Base-by-base conservation (phyloP, 2,888 invertebrate species). In the Malthinus flaveolus region DNA sequence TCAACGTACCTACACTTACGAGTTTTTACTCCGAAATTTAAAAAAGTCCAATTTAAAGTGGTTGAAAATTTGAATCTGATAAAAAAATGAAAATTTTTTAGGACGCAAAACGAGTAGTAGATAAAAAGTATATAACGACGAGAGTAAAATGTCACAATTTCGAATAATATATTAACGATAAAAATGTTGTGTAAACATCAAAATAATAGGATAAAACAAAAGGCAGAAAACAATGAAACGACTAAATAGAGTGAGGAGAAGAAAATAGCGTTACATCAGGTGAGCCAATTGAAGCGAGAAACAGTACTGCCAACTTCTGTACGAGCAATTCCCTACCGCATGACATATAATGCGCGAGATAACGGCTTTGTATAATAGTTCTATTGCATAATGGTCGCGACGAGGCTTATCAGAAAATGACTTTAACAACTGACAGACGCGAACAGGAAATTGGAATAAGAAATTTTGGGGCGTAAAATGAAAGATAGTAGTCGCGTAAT, bases 401-500 rank as follows among this genome's bases (percentile, higher is more conserved):
- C 75, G 76, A 73, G 74, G 82, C 85, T 85, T 85, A 85, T 85
- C 86, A 85, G 85, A 85, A 85, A 85, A 85, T 85, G 85, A 85
- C 83, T 85, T 85, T 85, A 85, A 85, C 84, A 84, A 85, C 85
- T 78, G 78, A 78, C 78, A 78, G 78, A 78, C 78, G 78, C 78
- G 78, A 78, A 78, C 76, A 75, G 78, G 86, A 86, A 86, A 86
- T 86, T 86, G 86, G 86, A 86, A 86, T 86, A 86, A 86, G 86
- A 86, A 86, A 86, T 86, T 86, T 86, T 85, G 83, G 85, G 85
- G 85, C 85, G 86, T 86, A 86, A 86, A 86, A 86, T 86, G 86
- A 85, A 86, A 86, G 86, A 86, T 86, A 86, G 86, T 85, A 84
- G 85, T 84, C 83, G 85, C 81, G 85, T 86, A 86, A 86, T 86